These are phyloP conservation scores for Drosophila infuscata DNA, from an alignment of 2,888 invertebrate species.

Conservation along the genomic window DNA sequence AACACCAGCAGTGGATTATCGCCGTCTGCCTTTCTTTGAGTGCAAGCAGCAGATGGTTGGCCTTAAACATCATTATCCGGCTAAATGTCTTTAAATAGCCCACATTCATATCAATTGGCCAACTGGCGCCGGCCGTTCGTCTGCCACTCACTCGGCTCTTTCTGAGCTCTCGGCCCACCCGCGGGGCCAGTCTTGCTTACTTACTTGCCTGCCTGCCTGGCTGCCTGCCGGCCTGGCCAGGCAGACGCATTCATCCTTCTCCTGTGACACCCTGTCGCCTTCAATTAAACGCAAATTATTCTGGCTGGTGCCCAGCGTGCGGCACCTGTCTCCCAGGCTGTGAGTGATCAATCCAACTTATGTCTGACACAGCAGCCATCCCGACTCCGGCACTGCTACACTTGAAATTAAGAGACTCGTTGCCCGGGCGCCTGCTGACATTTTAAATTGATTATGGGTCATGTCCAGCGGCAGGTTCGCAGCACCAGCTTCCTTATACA, in stretches of 20 bases:
- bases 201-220: background rate
- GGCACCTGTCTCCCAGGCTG: constrained; percentile 56
- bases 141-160: constrained; percentile 13
- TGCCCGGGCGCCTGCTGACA: constrained; percentile 40
- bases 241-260: constrained; percentile 7
- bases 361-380: constrained; percentile 43
- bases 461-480: constrained; percentile 2
- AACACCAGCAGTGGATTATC: constrained; percentile 22
- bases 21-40: constrained; percentile 2
- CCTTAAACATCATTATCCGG: constrained; percentile 67
- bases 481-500: constrained; percentile 1
- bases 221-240: background rate
- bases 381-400: constrained; percentile 16
- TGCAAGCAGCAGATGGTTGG: constrained; percentile 40
- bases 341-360: constrained; percentile 75
- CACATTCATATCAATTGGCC: constrained; percentile 62
- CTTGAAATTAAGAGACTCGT: constrained; percentile 10
- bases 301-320: constrained; percentile 52
- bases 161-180: constrained; percentile 49
- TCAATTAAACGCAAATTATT: constrained; percentile 75
- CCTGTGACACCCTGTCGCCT: constrained; percentile 68
- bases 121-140: constrained; percentile 47
- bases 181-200: constrained; percentile 38
- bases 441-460: constrained; percentile 57
- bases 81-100: constrained; percentile 78